Percentiles rank a stretch among this genome's conserved stretches.
phyloP scores from a whole-genome alignment of 2,888 invertebrate species.

The Aphrophora alni region DNA sequence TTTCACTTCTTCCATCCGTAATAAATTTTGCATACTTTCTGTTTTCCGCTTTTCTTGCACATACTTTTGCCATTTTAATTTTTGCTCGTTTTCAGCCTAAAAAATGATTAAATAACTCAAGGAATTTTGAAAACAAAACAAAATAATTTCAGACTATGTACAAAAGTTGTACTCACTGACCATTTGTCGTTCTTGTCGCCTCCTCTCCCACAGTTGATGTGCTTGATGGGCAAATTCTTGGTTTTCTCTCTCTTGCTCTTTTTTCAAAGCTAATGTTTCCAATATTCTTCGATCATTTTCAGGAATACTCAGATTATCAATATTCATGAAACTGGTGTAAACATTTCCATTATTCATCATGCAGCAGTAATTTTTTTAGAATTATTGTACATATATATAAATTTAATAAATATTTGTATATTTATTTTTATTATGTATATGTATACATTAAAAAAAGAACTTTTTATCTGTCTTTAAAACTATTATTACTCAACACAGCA shows the following conservation, averaged over 20 bases:
- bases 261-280: slow-evolving; percentile 60
- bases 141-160: not conserved
- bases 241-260: slow-evolving; percentile 59
- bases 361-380: not conserved
- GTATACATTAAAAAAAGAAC: not conserved
- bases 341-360: slow-evolving; percentile 17
- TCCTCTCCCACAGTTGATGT: slow-evolving; percentile 61
- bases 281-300: slow-evolving; percentile 62
- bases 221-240: slow-evolving; percentile 61
- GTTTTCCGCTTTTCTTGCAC: slow-evolving; percentile 52
- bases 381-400: not conserved
- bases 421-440: not conserved
- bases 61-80: slow-evolving; percentile 52
- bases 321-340: slow-evolving; percentile 41
- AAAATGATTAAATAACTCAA: too few relatives aligned
- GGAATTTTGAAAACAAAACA: not conserved
- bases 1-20: slow-evolving; percentile 53
- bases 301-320: slow-evolving; percentile 51
- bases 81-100: slow-evolving; percentile 47
- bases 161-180: slow-evolving; percentile 37
- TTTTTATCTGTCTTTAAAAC: not conserved
- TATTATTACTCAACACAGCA: not conserved
- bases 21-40: slow-evolving; percentile 52
- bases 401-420: not conserved
- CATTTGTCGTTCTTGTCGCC: slow-evolving; percentile 55